phyloP scores from a whole-genome alignment of 2,888 invertebrate species.

The Latheticus oryzae region DNA sequence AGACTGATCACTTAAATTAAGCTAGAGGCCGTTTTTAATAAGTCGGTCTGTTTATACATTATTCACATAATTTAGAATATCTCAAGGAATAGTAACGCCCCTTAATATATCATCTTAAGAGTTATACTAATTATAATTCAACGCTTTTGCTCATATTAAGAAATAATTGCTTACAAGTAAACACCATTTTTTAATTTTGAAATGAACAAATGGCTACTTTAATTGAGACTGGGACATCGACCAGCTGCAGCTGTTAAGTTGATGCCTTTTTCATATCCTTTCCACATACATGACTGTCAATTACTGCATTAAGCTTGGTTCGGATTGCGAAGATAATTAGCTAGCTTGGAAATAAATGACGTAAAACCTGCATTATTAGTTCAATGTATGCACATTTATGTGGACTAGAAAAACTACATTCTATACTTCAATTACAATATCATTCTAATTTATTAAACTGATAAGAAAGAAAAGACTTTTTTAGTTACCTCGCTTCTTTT shows the following conservation, averaged over 20 bases:
- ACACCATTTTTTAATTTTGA: constrained; percentile 22
- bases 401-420: no score
- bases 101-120: constrained; percentile 25
- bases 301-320: constrained; percentile 23
- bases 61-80: constrained; percentile 32
- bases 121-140: constrained; percentile 21
- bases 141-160: constrained; percentile 31
- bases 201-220: constrained; percentile 17
- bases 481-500: no score
- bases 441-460: no score
- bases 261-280: constrained; percentile 25
- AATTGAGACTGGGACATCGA: constrained; percentile 17
- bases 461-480: no score
- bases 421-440: no score
- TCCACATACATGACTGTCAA: constrained; percentile 19
- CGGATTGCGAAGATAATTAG: constrained; percentile 26
- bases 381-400: no score
- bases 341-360: constrained; percentile 16
- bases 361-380: constrained; percentile 16
- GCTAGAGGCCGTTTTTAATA: constrained; percentile 29
- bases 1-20: constrained; percentile 30
- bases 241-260: constrained; percentile 19
- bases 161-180: constrained; percentile 31
- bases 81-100: constrained; percentile 13
- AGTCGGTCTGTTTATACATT: constrained; percentile 28